phyloP scores from a whole-genome alignment of 2,888 invertebrate genomes.

The Slavum lentiscoides region DNA sequence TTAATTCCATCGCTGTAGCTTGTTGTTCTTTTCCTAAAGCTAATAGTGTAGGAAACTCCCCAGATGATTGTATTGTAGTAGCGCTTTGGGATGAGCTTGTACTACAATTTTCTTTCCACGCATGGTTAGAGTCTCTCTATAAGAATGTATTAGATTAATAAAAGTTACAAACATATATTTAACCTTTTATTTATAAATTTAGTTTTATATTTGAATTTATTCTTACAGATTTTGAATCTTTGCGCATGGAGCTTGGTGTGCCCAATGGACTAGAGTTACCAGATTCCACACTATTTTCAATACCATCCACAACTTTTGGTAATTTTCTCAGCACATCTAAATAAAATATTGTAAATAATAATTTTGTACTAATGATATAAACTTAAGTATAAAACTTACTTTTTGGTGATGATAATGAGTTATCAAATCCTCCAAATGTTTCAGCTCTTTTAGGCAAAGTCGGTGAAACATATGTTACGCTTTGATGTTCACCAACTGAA shows the following conservation, averaged over 20 bases:
- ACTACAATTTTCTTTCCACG: slow-evolving; percentile 49
- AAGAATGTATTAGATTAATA: slow-evolving; percentile 5
- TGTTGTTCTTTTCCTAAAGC: slow-evolving; percentile 67
- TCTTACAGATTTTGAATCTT: slow-evolving; percentile 41
- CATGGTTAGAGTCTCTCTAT: slow-evolving; percentile 21
- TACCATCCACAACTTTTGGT: slow-evolving; percentile 45
- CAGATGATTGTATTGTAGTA: slow-evolving; percentile 48
- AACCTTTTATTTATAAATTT: neutral
- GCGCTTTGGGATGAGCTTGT: slow-evolving; percentile 51
- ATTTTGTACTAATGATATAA: neutral
- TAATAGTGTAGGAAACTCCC: slow-evolving; percentile 59
- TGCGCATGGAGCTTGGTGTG: slow-evolving; percentile 60
- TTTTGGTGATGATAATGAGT: slow-evolving; percentile 56
- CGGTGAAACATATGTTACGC: slow-evolving; percentile 81
- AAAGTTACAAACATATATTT: neutral
- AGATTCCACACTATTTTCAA: slow-evolving; percentile 57
- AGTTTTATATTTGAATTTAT: neutral
- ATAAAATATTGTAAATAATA: neutral
- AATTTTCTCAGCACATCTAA: slow-evolving; percentile 46
- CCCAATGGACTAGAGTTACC: slow-evolving; percentile 59
- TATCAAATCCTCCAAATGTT: slow-evolving; percentile 94
- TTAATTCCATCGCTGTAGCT: slow-evolving; percentile 78
- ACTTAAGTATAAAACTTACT: neutral
- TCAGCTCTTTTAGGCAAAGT: slow-evolving; percentile 90
- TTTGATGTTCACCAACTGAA: slow-evolving; percentile 91